Evolutionary conservation across 2,797 vertebrate genomes (phyloP).

Genomic region (Myoxocephalus aenaeus): DNA sequence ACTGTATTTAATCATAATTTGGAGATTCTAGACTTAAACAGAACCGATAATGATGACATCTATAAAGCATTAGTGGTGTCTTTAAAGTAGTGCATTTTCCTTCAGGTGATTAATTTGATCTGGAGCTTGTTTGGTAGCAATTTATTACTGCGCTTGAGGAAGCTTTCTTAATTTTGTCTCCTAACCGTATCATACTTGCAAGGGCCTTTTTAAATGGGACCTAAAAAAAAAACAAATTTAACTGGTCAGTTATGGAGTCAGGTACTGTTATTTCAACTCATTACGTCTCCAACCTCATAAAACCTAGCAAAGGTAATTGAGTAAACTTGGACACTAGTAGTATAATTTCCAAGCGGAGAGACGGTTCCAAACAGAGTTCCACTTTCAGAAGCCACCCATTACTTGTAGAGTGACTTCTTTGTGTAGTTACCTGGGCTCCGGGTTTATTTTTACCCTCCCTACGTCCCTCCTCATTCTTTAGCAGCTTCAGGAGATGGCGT

Average conservation of each 20-base stretch:
- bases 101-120: slow-evolving; percentile 50
- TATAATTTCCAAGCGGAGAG: slow-evolving; percentile 62
- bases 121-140: slow-evolving; percentile 7
- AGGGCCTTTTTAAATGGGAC: slow-evolving; percentile 13
- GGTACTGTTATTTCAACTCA: slow-evolving; percentile 15
- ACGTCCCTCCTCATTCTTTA: slow-evolving; percentile 95
- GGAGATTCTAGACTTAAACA: neutral
- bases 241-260: slow-evolving; percentile 34
- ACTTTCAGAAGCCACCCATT: slow-evolving; percentile 91
- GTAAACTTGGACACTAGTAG: slow-evolving; percentile 59
- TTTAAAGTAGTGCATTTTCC: slow-evolving; percentile 16
- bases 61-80: slow-evolving; percentile 24
- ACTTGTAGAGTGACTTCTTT: slow-evolving; percentile 88
- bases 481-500: slow-evolving; percentile 95
- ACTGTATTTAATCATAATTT: neutral
- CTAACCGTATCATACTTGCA: slow-evolving; percentile 9
- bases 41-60: slow-evolving; percentile 36
- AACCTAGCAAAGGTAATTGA: slow-evolving; percentile 39
- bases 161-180: slow-evolving; percentile 23
- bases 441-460: slow-evolving; percentile 96
- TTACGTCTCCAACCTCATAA: slow-evolving; percentile 38
- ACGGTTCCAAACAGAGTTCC: slow-evolving; percentile 82
- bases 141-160: slow-evolving; percentile 31
- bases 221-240: slow-evolving; percentile 36
- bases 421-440: slow-evolving; percentile 88